Conservation (phyloP, 2,888 invertebrate genomes). For the Drepanosiphum platanoidis region DNA sequence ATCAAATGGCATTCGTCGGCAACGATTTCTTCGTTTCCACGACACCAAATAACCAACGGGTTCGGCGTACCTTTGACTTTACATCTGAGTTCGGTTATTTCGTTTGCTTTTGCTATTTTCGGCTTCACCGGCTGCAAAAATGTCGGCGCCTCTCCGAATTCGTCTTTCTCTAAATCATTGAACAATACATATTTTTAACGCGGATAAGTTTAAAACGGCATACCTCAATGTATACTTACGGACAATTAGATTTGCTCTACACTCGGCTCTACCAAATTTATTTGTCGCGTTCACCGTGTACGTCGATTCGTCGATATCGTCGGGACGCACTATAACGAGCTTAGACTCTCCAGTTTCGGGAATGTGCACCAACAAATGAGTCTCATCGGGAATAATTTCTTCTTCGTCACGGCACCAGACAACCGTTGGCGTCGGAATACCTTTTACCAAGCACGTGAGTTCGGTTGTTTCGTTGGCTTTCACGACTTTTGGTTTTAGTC, state of each 20-base stretch:
- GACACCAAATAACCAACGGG: constrained; percentile 79
- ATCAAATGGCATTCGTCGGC: constrained; percentile 72
- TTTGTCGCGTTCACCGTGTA: constrained; percentile 81
- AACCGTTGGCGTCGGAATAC: constrained; percentile 76
- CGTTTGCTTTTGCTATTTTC: constrained; percentile 73
- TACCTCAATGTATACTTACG: constrained; percentile 71
- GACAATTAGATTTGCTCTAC: constrained; percentile 77
- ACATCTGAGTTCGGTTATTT: constrained; percentile 75
- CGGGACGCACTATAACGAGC: constrained; percentile 75
- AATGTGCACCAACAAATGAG: constrained; percentile 71
- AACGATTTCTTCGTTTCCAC: constrained; percentile 73
- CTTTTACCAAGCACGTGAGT: constrained; percentile 76
- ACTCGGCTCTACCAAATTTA: constrained; percentile 79
- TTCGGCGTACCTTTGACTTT: constrained; percentile 76
- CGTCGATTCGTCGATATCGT: constrained; percentile 75
- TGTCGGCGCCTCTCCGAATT: constrained; percentile 77
- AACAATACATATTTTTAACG: neutral
- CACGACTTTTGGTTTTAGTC: constrained; percentile 75
- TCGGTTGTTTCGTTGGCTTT: constrained; percentile 73
- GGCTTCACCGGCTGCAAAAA: constrained; percentile 77
- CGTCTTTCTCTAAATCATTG: constrained; percentile 67
- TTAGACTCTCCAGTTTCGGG: constrained; percentile 78
- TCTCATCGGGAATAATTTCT: constrained; percentile 73
- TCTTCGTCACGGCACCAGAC: constrained; percentile 78
- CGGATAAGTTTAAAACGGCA: neutral